Base-by-base conservation (phyloP, 2,113 vertebrate species). In the Phrynosoma blainvillii region DNA sequence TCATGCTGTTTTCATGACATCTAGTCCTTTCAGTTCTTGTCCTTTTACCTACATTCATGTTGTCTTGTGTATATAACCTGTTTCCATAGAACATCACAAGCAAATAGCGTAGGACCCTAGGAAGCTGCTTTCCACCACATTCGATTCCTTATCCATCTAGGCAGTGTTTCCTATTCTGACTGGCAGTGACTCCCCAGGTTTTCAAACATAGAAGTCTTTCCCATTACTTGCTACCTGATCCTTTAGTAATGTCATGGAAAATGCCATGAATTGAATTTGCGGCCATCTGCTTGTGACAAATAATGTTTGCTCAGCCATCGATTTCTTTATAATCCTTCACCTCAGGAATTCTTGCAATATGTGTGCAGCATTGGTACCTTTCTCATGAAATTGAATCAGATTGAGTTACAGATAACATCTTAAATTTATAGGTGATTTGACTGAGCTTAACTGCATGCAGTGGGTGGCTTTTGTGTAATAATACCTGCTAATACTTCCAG, bases 351-450 rank as follows among this genome's bases (percentile, higher is more conserved):
- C n/a, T n/a, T n/a, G n/a, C 12, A 23, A 20, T 27, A 9, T 32
- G 68, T 11, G 30, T 14, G 9, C 27, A 47, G 62, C 52, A 30
- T 32, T 23, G 11, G 21, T 66, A 52, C n/a, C 42, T 66, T 59
- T n/a, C 25, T 65, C 25, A 23, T 20, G 11, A 27, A 68, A 68
- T 52, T 68, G 68, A 52, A 52, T 54, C 40, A 23, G 77, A 68
- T 87, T 91, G 91, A 32, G 14, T 62, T 27, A 94, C 90, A 93
- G 87, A 92, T 92, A 87, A 92, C 79, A 88, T 85, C 85, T 89
- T 94, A 90, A 85, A 92, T 88, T 73, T 90, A 23, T 25, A 13
- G 30, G 42, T 90, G 89, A 30, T 7, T 7, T 91, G 59, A 87
- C 79, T 91, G 85, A 84, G 85, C 83, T 88, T 66, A 81, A 90